Base-by-base conservation (phyloP, 2,888 invertebrate species). In the Nebria salina region DNA sequence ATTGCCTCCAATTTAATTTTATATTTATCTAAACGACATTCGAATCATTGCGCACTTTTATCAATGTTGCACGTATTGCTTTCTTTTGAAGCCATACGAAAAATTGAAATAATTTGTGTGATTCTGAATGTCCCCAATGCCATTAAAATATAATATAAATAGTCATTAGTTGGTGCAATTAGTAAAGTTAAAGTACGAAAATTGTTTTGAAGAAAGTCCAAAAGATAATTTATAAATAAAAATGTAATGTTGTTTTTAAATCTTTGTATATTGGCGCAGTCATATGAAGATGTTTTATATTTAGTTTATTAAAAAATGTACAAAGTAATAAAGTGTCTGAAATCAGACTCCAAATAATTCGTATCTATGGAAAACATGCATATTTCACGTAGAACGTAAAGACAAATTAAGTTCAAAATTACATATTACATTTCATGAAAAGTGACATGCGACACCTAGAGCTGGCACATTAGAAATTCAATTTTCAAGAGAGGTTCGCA, bases 401-500 rank as follows among this genome's bases (percentile, higher is more conserved):
- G 34, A 34, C 11, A 25, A 70, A 26, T 70, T 20, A 70, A 34
- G 25, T 25, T 11, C 70, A 13, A 70, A 70, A 70, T 70, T 20
- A 34, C 25, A 70, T 70, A 70, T 70, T 26, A 70, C 70, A 70
- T 70, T 34, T 20, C 70, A 13, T n/a, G 70, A 72, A 54, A 77
- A 65, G 54, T 79, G 79, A 79, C 79, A 74, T 74, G 43, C 66
- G 54, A 70, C 72, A 26, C n/a, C 15, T 41, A 15, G 11, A 73
- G 70, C 77, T 64, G 34, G 26, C 65, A 66, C 74, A 65, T 78
- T 78, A 78, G 26, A 43, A 79, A 79, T 79, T 79, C 54, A 79
- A 79, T 79, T 78, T 79, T 15, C 78, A 34, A 41, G 65, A 73
- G 65, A 34, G 72, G 34, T 66, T 65, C 25, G 5, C 54, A 54